phyloP scores from a whole-genome alignment of 2,888 invertebrate species.

The Cabera pusaria region DNA sequence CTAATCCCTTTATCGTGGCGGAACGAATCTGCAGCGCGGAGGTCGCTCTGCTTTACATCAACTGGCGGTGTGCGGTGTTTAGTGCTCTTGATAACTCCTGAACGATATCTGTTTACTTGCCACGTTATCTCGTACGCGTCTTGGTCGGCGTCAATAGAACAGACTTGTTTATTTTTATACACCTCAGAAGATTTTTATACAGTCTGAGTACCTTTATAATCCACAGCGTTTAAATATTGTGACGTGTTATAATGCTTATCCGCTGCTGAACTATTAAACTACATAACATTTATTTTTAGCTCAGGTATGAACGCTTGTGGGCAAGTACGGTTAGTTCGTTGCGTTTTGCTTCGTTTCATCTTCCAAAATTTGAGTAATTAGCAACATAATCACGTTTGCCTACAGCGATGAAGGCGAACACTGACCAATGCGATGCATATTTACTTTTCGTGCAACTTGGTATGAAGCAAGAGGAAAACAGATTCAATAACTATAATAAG shows the following conservation, averaged over 20 bases:
- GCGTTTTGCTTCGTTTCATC: conserved; percentile 21
- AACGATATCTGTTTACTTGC: conserved; percentile 49
- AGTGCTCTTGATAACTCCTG: conserved; percentile 52
- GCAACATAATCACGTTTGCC: conserved; percentile 31
- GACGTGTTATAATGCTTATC: too few species aligned
- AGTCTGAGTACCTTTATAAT: too few species aligned
- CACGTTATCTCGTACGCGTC: conserved; percentile 37
- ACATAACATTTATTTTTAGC: conserved; percentile 10
- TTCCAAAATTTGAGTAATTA: conserved; percentile 31
- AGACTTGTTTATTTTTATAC: conserved; percentile 46
- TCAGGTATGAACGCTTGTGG: conserved; percentile 8
- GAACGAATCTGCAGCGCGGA: conserved; percentile 58
- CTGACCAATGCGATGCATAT: conserved; percentile 21
- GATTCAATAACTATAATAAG: too few species aligned
- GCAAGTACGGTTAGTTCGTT: conserved; percentile 6
- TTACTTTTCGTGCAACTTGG: conserved; percentile 22
- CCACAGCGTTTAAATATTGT: too few species aligned
- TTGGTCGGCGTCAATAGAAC: conserved; percentile 41
- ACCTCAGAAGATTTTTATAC: not conserved
- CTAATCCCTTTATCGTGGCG: conserved; percentile 73
- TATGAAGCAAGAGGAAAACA: conserved; percentile 25
- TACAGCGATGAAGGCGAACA: conserved; percentile 24
- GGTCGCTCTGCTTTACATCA: conserved; percentile 68
- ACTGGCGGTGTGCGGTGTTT: conserved; percentile 45
- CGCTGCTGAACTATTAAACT: conserved; percentile 11